These are phyloP conservation scores for Polydrusus cervinus DNA, from an alignment of 2,888 invertebrate species.

Conservation along the genomic window DNA sequence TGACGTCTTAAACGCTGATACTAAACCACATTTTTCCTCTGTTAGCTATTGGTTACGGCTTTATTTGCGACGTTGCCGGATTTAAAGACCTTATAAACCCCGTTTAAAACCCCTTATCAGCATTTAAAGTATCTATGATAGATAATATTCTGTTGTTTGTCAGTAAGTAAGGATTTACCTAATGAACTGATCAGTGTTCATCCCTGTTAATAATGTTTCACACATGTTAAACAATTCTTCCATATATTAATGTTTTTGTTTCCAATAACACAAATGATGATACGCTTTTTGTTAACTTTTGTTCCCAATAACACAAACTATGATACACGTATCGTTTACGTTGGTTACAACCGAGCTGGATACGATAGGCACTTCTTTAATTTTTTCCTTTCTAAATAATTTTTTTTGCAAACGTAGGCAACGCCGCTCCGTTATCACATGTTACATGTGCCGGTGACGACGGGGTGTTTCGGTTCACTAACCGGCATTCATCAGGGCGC, in stretches of 20 bases:
- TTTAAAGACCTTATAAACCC: constrained; percentile 4
- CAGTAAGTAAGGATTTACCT: too few relatives aligned
- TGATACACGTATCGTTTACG: neutral
- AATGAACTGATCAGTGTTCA: too few relatives aligned
- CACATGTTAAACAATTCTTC: too few relatives aligned
- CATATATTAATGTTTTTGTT: too few relatives aligned
- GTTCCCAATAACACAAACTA: neutral
- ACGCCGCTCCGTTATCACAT: constrained; percentile 46
- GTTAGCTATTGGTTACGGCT: constrained; percentile 33
- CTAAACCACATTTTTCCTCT: constrained; percentile 40
- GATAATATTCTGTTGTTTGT: neutral
- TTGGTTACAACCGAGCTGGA: neutral
- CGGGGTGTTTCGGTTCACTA: constrained; percentile 55
- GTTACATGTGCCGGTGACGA: constrained; percentile 50
- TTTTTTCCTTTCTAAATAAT: neutral
- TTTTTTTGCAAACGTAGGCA: constrained; percentile 12
- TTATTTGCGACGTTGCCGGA: constrained; percentile 26
- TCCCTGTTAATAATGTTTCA: too few relatives aligned
- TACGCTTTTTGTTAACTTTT: neutral
- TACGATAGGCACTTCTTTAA: neutral
- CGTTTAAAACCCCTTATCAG: neutral
- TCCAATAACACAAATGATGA: neutral
- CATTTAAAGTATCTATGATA: neutral
- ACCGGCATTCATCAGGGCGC: constrained; percentile 46
- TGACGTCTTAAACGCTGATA: constrained; percentile 41